Evolutionary conservation across 2,113 vertebrate genomes (phyloP).

Genomic region (Indri indri): DNA sequence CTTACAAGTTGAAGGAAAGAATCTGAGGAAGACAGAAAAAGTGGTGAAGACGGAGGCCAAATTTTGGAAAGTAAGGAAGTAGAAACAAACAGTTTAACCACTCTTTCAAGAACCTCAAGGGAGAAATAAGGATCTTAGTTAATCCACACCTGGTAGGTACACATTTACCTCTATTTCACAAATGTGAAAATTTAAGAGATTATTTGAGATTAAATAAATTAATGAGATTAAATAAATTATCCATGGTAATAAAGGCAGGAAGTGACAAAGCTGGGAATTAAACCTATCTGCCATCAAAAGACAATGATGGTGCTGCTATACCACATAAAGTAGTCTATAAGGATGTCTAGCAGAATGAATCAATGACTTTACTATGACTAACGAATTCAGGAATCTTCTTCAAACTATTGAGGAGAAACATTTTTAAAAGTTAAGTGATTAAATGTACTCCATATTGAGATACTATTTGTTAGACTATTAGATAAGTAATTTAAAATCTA

Average conservation of each 20-base stretch:
- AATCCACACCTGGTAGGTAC: not conserved
- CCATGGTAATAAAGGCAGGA: not conserved
- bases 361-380: not conserved
- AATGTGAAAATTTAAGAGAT: constrained; percentile 26
- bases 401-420: not conserved
- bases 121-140: constrained; percentile 34
- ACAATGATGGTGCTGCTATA: not conserved
- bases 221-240: constrained; percentile 35
- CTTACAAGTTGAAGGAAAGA: not conserved
- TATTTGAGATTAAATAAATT: constrained; percentile 29
- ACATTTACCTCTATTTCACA: not conserved
- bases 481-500: constrained; percentile 41
- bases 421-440: not conserved
- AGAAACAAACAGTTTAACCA: constrained; percentile 9
- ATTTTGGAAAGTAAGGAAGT: not conserved
- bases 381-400: not conserved
- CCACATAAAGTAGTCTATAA: not conserved
- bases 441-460: constrained; percentile 18
- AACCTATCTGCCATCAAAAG: constrained; percentile 2
- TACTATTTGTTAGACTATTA: constrained; percentile 10
- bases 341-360: not conserved
- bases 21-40: not conserved
- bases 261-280: constrained; percentile 7
- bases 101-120: not conserved
- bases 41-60: not conserved